Base-by-base conservation (phyloP, 2,797 vertebrate genomes). In the Fistularia tabacaria region DNA sequence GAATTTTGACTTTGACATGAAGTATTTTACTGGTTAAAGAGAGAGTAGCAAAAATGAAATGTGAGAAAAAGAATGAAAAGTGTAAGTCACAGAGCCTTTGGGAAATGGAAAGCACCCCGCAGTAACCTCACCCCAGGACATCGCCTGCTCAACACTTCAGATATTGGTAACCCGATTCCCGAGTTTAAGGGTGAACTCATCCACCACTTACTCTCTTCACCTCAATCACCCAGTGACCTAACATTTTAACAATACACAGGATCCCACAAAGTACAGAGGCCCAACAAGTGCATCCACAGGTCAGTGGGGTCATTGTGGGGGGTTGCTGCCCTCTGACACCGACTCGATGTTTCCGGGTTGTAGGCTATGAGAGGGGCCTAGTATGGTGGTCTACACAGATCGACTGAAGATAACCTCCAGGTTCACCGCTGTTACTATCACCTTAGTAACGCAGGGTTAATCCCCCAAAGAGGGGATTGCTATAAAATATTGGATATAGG, bases 311-410 rank as follows among this genome's bases (percentile, higher is more conserved):
- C 84, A 79, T 83, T 82, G 80, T 83, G 84, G 52, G 74, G 66
- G 51, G 67, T 51, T 54, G 53, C 76, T 89, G 85, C 89, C 87
- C 89, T 91, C 81, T 85, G 88, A 92, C 90, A 90, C 87, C 78
- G 79, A 83, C 80, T 25, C 25, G 64, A 87, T 85, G 89, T 92
- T 83, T 83, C 73, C 74, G 73, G 81, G 89, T 90, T 91, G 90
- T 85, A 88, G 86, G 85, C 81, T 84, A 77, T 89, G 87, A 87
- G 84, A 77, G 59, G 50, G 71, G 53, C 50, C 81, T 87, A 80
- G 65, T 85, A 72, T 71, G 94, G 93, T 94, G 93, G 94, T 94
- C 94, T 69, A 60, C 59, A 15, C 71, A 80, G 59, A 87, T 84
- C 85, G 86, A 54, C 85, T 65, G 74, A 67, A 79, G 81, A 91